Base-by-base conservation (phyloP, 1,140 invertebrate genomes). In the Mamestra configurata region DNA sequence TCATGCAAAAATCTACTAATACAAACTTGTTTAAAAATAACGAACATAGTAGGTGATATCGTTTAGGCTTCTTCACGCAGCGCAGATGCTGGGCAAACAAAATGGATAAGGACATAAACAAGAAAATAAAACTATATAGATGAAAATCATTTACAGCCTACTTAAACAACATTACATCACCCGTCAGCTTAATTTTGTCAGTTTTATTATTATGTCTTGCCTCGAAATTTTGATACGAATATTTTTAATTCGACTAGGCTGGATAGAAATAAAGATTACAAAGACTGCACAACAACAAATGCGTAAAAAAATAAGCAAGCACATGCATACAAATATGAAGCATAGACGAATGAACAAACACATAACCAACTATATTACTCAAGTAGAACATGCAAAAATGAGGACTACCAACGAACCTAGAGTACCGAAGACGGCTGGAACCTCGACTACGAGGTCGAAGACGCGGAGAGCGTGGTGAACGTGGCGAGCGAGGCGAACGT, bases 401-500 rank as follows among this genome's bases (percentile, higher is more conserved):
- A 49, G 18, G 49, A 40, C 31, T 15, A 53, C 40, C 53, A 81
- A 90, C 89, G 82, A 88, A 95, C 94, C 94, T 94, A 88, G 94
- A 94, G 80, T 92, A 95, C n/a, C 93, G 90, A 13, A 90, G 83
- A 37, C 93, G 88, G 64, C 88, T 92, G 55, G 92, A 81, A 55
- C 84, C 87, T 59, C 92, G 89, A 78, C 89, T 92, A 51, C 92
- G 91, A 6, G 90, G 89, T n/a, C 92, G 85, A 13, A 82, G 80
- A 77, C 79, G 75, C 75, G 86, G 81, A 72, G 83, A 64, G 72
- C 89, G 86, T 37, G 87, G 84, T 24, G 85, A 82, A 20, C 87
- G 88, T 10, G 86, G 85, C 6, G 84, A 81, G 59, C 86, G 86
- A 6, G 77, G 77, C 31, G 80, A 40, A 37, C 86, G 85, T 13